Evolutionary conservation across 2,888 invertebrate species (phyloP), one percentile per base, ranked within the genome.

Genomic region (Xylota sylvarum): DNA sequence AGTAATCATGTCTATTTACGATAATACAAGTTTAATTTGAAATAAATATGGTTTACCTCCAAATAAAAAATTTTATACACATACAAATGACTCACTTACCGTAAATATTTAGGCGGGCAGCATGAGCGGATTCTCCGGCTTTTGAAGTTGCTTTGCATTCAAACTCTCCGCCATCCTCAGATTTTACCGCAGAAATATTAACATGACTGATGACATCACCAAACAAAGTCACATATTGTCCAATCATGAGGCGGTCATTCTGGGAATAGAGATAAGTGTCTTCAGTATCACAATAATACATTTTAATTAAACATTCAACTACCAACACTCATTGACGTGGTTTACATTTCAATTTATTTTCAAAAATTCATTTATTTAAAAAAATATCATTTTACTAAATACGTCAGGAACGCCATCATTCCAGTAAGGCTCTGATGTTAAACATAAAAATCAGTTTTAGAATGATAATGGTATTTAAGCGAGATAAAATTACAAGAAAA

Each of bases 131-230:
- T 90, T 94, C 95, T 1, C 97, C 97, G 23, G 97, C 96, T 48
- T 95, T 94, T 90, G 97, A 97, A 87, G 95, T 94, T 0, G 97
- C 97, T 37, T 95, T 95, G 90, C 97, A 97, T 40, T 96, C 95
- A 92, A 97, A 97, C 90, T 97, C 97, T 4, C 97, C 97, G 67
- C 97, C 97, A 92, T 97, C 97, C 93, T 97, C 97, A 70, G 97
- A 96, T 89, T 96, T 96, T 67, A 97, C 95, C 60, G 96, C 95
- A 88, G 96, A 96, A 90, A 98, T 96, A 93, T 98, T 98, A 70
- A 97, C 96, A 93, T 97, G 97, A 90, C 97, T 97, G 90, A 97
- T 97, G 60, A 97, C 97, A 91, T 97, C 97, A 89, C 97, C 97
- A 93, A 97, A 97, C 52, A 97, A 94, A 2, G 97, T 97, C 67